Evolutionary conservation across 1,140 invertebrate genomes (phyloP).

Genomic region (Matsumurasca onukii): DNA sequence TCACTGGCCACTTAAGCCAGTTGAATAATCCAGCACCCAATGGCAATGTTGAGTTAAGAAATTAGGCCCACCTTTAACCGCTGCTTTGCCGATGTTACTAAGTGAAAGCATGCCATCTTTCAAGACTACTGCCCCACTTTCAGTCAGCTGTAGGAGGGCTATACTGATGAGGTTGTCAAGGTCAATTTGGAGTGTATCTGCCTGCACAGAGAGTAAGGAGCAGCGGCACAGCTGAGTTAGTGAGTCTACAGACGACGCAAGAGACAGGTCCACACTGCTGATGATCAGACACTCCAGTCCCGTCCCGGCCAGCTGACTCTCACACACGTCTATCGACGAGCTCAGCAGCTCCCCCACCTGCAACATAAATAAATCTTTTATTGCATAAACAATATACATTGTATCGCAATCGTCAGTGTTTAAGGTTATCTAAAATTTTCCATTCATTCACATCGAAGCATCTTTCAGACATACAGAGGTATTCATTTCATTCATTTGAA

Average conservation of each 20-base stretch:
- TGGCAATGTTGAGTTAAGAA: too few species aligned
- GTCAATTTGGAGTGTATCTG: conserved; percentile 41
- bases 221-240: conserved; percentile 56
- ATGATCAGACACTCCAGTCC: conserved; percentile 61
- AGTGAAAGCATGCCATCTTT: conserved; percentile 34
- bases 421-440: too few species aligned
- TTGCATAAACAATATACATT: too few species aligned
- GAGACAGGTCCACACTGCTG: conserved; percentile 63
- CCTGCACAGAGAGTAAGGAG: conserved; percentile 65
- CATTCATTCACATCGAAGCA: too few species aligned
- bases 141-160: conserved; percentile 58
- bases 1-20: too few species aligned
- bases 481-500: too few species aligned
- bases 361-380: too few species aligned
- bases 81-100: conserved; percentile 73
- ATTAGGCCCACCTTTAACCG: conserved; percentile 83
- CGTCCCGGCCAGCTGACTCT: conserved; percentile 61
- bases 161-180: conserved; percentile 50
- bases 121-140: conserved; percentile 56
- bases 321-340: conserved; percentile 67
- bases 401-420: too few species aligned
- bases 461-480: too few species aligned
- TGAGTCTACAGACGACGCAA: conserved; percentile 56
- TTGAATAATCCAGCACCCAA: too few species aligned
- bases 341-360: conserved; percentile 58